Evolutionary conservation across 2,888 invertebrate genomes (phyloP), one percentile per base, ranked within the genome.

Genomic region (Hirtodrosophila histrioides): DNA sequence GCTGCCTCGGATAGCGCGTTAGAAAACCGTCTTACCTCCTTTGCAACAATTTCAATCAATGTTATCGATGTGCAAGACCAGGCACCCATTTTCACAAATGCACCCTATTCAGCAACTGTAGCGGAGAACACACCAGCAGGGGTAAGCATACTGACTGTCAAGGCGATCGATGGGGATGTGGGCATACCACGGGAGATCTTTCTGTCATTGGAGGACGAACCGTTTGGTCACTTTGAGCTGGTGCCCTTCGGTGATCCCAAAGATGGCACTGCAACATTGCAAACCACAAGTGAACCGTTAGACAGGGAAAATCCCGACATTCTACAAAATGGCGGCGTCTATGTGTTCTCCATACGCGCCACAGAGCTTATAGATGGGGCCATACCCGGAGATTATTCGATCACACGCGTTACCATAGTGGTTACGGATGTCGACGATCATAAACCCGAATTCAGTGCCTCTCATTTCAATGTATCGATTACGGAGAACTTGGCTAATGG

Each of bases 11-110:
- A 96, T 80, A 92, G 93, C 7, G 94, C 95, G 1, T 88, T 91
- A 50, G 94, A 93, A 44, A 93, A 93, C 77, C 93, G 94, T 0
- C 90, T 95, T 4, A 93, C 93, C 35, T 94, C 96, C 0, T 92
- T 94, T 11, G 96, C 96, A 0, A 95, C 95, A 41, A 93, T 97
- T 9, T 94, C 96, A 0, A 94, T 95, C 0, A 94, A 95, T 39
- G 93, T 97, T 5, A 92, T 94, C 63, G 97, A 97, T 88, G 94
- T 96, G 0, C 97, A 95, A 89, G 97, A 97, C 90, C 96, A 96
- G 81, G 95, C 96, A 6, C 97, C 97, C 0, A 92, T 94, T n/a
- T 97, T 97, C 85, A 89, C 95, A 0, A 95, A 96, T 88, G 95
- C 96, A 0, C 97, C 97, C 0, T 97, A 95, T 86, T 95, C 95